Base-by-base conservation (phyloP, 2,797 vertebrate genomes). In the Apogon hyalosoma region DNA sequence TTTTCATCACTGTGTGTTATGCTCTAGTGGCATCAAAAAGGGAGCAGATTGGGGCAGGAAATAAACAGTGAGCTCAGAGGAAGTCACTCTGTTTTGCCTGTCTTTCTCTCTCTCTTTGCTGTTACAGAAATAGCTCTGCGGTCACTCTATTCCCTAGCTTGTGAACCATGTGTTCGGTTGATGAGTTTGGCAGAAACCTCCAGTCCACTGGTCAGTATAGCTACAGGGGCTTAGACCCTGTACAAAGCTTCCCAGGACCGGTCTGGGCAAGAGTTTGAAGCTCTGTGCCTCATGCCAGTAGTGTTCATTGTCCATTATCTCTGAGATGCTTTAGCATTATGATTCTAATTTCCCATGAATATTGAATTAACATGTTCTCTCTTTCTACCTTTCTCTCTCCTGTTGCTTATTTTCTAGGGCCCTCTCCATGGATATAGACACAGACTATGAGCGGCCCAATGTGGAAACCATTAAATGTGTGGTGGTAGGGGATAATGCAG, bases 391-490 rank as follows among this genome's bases (percentile, higher is more conserved):
- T 24, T 53, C 11, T 43, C 12, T 62, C 8, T 57, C 14, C 45
- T 56, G 3, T 75, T 53, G 59, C 3, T n/a, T 65, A 7, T 43
- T 77, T 61, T 77, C 11, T 64, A 94, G 93, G 93, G 92, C 94
- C 87, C 89, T 94, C 90, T 94, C 93, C 89, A 97, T 97, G 96
- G 96, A 97, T 93, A 93, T 95, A 90, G 96, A 96, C 90, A 93
- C 95, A 92, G 96, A 97, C 82, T 97, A 96, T 94, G 96, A 97
- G 94, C 91, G 96, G 63, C 96, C 96, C 84, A 97, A 97, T 92
- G 96, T 97, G 80, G 96, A 97, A 92, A 97, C 96, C 77, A 96
- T 97, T 91, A 97, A 97, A 90, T 96, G 96, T 88, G 96, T 96
- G 86, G 96, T 97, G 87, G 96, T 97, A 15, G 96, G 96, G 69